Percentiles rank a stretch among this genome's conserved stretches.
Conservation (phyloP, 2,797 vertebrate genomes). For the Gouania willdenowi region DNA sequence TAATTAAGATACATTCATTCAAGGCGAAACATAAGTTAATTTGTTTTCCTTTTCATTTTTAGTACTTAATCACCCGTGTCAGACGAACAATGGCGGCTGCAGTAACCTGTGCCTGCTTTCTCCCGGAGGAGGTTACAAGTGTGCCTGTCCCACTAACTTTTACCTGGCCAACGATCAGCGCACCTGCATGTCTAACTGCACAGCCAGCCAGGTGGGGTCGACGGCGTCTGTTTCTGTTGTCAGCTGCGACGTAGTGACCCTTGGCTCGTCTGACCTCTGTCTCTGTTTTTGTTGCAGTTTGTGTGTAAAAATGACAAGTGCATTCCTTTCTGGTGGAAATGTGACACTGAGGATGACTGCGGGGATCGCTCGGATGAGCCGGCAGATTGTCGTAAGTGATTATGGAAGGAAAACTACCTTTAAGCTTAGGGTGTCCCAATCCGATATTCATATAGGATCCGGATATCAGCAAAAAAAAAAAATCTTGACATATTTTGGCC, state of each 20-base stretch:
- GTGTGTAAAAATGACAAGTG: slow-evolving; percentile 99
- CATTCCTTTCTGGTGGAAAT: slow-evolving; percentile 99
- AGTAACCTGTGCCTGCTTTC: slow-evolving; percentile 95
- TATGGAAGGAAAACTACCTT: no score
- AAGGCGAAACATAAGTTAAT: no score
- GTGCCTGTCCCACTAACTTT: slow-evolving; percentile 95
- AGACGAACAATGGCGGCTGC: slow-evolving; percentile 89
- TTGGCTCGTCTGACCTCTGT: no score
- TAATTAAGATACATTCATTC: background rate
- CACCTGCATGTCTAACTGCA: slow-evolving; percentile 96
- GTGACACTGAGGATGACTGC: slow-evolving; percentile 96
- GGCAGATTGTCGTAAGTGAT: slow-evolving; percentile 88
- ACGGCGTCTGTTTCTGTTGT: background rate
- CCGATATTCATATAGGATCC: no score
- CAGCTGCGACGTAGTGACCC: background rate
- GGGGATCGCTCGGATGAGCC: slow-evolving; percentile 95
- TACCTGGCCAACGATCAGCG: slow-evolving; percentile 88
- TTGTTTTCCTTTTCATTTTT: slow-evolving; percentile 79
- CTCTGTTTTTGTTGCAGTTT: slow-evolving; percentile 71
- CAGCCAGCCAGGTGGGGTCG: slow-evolving; percentile 88
- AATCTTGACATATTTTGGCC: no score
- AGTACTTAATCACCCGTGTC: slow-evolving; percentile 91
- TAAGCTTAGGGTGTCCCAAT: no score
- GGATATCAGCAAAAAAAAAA: no score
- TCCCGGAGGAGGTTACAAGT: slow-evolving; percentile 82